These are phyloP conservation scores for Holothuria scabra DNA, from an alignment of 53 echinoderm and acorn worm species.

Conservation along the genomic window DNA sequence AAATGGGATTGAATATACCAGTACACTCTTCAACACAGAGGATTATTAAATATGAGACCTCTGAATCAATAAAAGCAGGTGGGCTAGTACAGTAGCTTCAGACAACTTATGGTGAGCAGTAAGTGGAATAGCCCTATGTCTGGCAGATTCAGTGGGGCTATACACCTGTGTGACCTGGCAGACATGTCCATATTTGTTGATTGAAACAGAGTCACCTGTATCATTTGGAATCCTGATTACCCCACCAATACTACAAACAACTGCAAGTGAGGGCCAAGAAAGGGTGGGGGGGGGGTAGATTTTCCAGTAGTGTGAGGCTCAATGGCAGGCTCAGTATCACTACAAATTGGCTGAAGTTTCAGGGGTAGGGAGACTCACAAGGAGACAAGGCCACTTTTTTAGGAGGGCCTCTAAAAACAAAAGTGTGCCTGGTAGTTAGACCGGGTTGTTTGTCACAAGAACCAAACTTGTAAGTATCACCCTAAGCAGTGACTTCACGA, in stretches of 20 bases:
- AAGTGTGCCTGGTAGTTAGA: not conserved
- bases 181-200: not conserved
- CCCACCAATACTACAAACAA: not conserved
- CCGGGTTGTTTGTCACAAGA: not conserved
- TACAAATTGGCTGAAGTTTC: not conserved
- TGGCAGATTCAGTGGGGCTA: too few relatives aligned
- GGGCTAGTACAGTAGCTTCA: not conserved
- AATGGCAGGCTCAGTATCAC: not conserved
- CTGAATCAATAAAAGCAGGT: conserved; percentile 29
- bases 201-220: not conserved
- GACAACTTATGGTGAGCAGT: not conserved
- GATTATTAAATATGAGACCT: conserved; percentile 38
- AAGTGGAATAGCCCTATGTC: too few relatives aligned
- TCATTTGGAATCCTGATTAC: not conserved
- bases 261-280: not conserved
- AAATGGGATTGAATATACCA: conserved; percentile 46
- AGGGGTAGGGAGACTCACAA: not conserved
- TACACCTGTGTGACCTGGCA: not conserved
- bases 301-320: not conserved
- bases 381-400: not conserved
- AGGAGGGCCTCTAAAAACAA: conserved; percentile 6
- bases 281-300: not conserved
- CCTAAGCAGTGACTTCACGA: conserved; percentile 1
- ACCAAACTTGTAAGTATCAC: not conserved
- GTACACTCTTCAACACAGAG: conserved; percentile 40